Evolutionary conservation across 2,113 vertebrate species (phyloP).

Genomic region (Telmatochromis sp.): DNA sequence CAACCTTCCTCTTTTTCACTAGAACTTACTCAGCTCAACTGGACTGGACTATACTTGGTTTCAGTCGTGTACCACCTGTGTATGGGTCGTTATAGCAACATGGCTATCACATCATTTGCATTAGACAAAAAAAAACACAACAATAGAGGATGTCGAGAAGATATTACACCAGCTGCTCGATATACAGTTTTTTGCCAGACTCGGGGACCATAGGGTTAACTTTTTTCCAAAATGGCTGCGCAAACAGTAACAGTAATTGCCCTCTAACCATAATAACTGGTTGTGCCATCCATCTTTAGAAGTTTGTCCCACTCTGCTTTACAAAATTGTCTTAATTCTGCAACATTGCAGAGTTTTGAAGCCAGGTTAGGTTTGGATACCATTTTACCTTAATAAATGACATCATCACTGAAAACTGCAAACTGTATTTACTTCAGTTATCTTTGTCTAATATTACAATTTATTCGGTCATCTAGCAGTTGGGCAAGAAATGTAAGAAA

Average conservation of each 20-base stretch:
- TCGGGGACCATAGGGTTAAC: neutral
- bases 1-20: neutral
- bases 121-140: neutral
- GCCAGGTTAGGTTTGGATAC: neutral
- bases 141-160: fast-evolving
- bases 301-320: neutral
- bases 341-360: neutral
- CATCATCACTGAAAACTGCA: fast-evolving
- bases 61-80: neutral
- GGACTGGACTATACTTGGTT: neutral
- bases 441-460: neutral
- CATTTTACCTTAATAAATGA: fast-evolving
- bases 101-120: fast-evolving
- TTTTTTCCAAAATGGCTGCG: fast-evolving
- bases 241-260: neutral
- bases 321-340: neutral
- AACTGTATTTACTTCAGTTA: neutral
- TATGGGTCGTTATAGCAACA: fast-evolving
- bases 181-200: neutral
- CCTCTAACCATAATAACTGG: neutral
- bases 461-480: neutral
- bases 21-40: neutral
- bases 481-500: fast-evolving
- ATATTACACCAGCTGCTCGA: neutral
- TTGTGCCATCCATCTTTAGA: neutral